Percentiles rank a stretch among this genome's conserved stretches.
Conservation (phyloP, 2,113 vertebrate species). For the Leptosomus discolor region DNA sequence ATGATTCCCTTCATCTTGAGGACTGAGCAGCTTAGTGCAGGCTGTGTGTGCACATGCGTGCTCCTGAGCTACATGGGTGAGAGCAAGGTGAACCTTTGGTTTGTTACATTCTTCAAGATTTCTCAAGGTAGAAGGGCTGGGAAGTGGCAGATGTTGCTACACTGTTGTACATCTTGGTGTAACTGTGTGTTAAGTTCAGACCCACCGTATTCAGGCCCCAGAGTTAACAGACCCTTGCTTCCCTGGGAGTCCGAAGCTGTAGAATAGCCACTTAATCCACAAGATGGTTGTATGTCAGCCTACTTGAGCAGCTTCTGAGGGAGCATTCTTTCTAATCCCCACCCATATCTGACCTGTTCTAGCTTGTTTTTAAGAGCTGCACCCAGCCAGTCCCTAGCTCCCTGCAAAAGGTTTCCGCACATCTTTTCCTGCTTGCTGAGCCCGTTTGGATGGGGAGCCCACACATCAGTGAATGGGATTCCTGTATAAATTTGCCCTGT, state of each 20-base stretch:
- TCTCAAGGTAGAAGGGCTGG: not conserved
- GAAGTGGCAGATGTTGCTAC: not conserved
- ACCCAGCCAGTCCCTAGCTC: not conserved
- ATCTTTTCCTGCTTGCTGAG: not conserved
- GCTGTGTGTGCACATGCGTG: no score
- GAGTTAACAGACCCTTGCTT: not conserved
- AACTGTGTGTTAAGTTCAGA: not conserved
- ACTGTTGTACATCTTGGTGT: not conserved
- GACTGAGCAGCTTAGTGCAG: not conserved
- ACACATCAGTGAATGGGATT: not conserved
- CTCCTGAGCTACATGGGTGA: not conserved
- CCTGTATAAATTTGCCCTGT: not conserved
- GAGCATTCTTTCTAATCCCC: constrained; percentile 55
- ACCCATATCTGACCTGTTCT: constrained; percentile 48
- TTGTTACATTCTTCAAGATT: not conserved
- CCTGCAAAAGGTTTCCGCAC: not conserved
- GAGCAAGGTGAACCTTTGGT: not conserved
- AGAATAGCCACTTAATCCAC: not conserved
- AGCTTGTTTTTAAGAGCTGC: constrained; percentile 44
- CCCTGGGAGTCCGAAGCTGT: not conserved
- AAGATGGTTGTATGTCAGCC: not conserved
- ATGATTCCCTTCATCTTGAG: not conserved
- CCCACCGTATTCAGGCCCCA: not conserved
- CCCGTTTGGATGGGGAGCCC: not conserved
- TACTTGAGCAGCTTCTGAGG: not conserved